Conservation (phyloP, 2,888 invertebrate species). For the Lasioglossum pauxillum region DNA sequence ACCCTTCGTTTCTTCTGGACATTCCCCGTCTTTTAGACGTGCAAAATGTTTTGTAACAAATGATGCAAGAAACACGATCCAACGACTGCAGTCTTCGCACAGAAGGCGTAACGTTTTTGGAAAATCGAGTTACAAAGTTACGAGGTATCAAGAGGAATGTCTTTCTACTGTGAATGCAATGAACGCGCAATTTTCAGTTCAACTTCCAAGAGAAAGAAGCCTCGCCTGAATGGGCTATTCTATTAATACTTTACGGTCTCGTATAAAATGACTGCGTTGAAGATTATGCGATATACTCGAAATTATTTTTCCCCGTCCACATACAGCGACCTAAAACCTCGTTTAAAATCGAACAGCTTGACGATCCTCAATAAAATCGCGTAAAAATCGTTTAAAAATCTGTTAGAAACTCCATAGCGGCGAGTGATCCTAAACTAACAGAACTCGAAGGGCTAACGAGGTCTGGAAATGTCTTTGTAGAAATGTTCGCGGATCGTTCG, state of each 20-base stretch:
- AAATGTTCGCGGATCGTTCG: not conserved
- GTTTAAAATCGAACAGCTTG: not conserved
- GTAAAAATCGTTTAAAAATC: conserved; percentile 5
- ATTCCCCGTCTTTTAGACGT: not conserved
- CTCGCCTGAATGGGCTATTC: not conserved
- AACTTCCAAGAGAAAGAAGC: not conserved
- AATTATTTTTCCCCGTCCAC: not conserved
- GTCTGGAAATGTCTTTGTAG: not conserved
- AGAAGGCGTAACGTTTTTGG: not conserved
- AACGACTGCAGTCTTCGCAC: not conserved
- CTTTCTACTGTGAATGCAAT: not conserved
- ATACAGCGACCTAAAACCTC: not conserved
- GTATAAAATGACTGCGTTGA: not conserved
- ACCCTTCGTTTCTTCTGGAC: not conserved
- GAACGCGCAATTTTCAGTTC: not conserved
- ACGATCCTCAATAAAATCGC: not conserved
- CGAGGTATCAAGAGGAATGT: not conserved
- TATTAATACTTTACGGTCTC: not conserved
- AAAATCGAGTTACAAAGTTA: not conserved
- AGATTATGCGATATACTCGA: not conserved
- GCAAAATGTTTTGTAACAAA: not conserved
- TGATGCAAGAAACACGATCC: not conserved
- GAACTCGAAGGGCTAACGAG: conserved; percentile 10
- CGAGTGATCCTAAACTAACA: not conserved
- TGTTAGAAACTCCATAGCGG: not conserved